Percentiles rank a stretch among this genome's conserved stretches.
Evolutionary conservation across 1,140 invertebrate genomes (phyloP).

Genomic region (Drosophila yakuba): DNA sequence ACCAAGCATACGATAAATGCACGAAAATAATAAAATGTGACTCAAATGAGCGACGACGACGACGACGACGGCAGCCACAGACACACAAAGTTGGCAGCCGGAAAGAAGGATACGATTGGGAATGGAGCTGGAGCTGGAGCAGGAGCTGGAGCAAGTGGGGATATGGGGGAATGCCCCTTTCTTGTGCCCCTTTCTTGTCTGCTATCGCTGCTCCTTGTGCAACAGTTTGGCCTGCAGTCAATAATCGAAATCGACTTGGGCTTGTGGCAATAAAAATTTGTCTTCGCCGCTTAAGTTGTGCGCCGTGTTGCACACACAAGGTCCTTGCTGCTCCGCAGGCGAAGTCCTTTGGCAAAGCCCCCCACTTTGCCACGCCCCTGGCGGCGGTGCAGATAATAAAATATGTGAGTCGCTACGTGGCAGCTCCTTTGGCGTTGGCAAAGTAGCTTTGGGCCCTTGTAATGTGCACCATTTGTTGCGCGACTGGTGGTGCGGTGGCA

Average conservation of each 20-base stretch:
- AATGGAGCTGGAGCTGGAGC: neutral
- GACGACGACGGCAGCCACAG: slow-evolving; percentile 54
- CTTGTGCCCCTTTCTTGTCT: slow-evolving; percentile 16
- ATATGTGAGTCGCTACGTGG: slow-evolving; percentile 52
- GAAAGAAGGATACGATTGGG: slow-evolving; percentile 16
- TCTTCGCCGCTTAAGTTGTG: slow-evolving; percentile 67
- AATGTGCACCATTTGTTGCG: slow-evolving; percentile 54
- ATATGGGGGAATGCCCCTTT: neutral
- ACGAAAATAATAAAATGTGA: slow-evolving; percentile 82
- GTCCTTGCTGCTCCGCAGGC: slow-evolving; percentile 6
- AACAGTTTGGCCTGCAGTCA: slow-evolving; percentile 66
- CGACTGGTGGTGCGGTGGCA: slow-evolving; percentile 38
- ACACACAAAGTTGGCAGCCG: slow-evolving; percentile 23
- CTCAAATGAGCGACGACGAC: slow-evolving; percentile 76
- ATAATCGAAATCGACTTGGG: slow-evolving; percentile 69
- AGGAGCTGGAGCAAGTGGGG: neutral
- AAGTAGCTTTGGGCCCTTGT: slow-evolving; percentile 52
- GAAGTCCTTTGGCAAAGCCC: slow-evolving; percentile 3
- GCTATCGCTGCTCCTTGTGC: slow-evolving; percentile 39
- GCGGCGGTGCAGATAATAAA: slow-evolving; percentile 44
- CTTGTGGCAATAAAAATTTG: slow-evolving; percentile 68
- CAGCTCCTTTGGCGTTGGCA: slow-evolving; percentile 44
- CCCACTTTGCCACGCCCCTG: neutral
- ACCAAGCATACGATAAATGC: slow-evolving; percentile 75
- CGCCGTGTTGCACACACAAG: slow-evolving; percentile 75